phyloP scores from a whole-genome alignment of 2,888 invertebrate genomes.

The Chaitophorus viminalis region DNA sequence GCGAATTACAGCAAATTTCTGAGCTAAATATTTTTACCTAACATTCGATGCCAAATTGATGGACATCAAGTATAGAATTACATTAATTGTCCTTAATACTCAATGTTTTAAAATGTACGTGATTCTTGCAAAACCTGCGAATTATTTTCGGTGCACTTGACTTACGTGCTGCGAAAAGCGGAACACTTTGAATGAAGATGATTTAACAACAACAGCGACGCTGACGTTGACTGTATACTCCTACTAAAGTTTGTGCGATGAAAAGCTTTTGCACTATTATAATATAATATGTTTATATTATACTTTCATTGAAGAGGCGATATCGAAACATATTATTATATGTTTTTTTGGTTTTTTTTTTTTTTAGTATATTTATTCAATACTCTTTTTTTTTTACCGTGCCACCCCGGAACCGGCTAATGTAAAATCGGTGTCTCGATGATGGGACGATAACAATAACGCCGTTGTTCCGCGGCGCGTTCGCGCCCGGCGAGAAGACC shows the following conservation, averaged over 20 bases:
- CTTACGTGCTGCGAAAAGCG: too few species aligned
- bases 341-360: not conserved
- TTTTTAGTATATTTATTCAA: not conserved
- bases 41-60: too few species aligned
- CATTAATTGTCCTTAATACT: too few species aligned
- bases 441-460: constrained; percentile 22
- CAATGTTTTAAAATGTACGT: too few species aligned
- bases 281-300: not conserved
- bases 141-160: too few species aligned
- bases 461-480: constrained; percentile 11
- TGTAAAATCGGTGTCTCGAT: constrained; percentile 60
- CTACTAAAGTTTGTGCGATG: not conserved
- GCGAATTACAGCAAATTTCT: too few species aligned
- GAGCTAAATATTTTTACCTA: too few species aligned
- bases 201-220: too few species aligned
- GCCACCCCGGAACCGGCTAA: constrained; percentile 55
- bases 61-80: too few species aligned
- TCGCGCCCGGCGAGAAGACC: constrained; percentile 8
- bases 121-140: too few species aligned
- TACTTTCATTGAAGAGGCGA: constrained; percentile 22
- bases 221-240: too few species aligned
- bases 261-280: not conserved
- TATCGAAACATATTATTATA: constrained; percentile 9
- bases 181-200: too few species aligned
- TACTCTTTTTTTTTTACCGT: not conserved